Base-by-base conservation (phyloP, 2,113 vertebrate species). In the Felis chaus region DNA sequence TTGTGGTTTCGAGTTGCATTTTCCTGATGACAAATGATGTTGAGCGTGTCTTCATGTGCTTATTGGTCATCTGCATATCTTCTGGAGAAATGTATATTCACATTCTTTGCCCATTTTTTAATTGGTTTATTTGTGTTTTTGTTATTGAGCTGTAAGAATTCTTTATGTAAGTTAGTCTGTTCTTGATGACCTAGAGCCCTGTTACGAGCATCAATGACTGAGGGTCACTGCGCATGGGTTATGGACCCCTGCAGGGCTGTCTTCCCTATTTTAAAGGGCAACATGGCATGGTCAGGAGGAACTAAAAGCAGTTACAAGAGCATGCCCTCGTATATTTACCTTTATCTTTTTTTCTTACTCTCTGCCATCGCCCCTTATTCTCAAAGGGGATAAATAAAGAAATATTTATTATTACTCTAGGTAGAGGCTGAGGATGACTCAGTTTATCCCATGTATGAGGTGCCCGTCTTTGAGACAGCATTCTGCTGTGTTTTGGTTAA, bases 1-100 rank as follows among this genome's bases (percentile, higher is more conserved):
- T 53, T 63, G 69, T 73, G 65, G 63, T 88, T 89, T 78, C 84
- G 69, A 91, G 86, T 95, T 93, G 41, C 81, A 65, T 89, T 93
- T 97, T 36, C 61, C 73, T 61, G 57, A 23, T 61, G 57, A 61
- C 57, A 23, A 61, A 61, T 61, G 57, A 25, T 61, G 7, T 23
- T 61, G 57, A 61, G 57, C 18, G 3, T 61, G 21, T 61, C 23
- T 61, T 61, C 8, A 25, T 25, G 57, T 19, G 57, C 57, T 61
- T 61, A 61, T 23, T 23, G 57, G 57, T 61, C 57, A 61, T 61
- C 10, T 25, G 57, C 7, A 8, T 61, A 61, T 61, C 57, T 61
- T 61, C 57, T 61, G 21, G 57, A 61, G 57, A 23, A 61, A 61
- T 23, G 57, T 61, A 23, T 61, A 8, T 23, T 61, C 57, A 61